phyloP scores from a whole-genome alignment of 1,140 invertebrate species.

The Zaprionus lachaisei region DNA sequence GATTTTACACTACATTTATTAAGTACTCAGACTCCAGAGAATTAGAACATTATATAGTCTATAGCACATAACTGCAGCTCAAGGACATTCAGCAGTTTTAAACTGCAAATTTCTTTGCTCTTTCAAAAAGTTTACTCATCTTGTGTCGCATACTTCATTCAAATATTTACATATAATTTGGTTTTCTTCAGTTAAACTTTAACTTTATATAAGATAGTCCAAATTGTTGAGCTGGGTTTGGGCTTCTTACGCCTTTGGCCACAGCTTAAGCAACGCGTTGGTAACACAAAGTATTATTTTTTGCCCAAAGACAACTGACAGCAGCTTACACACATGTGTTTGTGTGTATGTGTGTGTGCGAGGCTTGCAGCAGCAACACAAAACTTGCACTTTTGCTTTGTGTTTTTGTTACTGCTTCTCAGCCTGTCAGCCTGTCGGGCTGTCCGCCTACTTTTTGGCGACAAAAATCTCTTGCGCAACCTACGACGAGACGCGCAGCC shows the following conservation, averaged over 20 bases:
- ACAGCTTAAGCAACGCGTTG: neutral
- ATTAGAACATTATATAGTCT: no score
- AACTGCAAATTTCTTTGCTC: neutral
- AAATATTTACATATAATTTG: neutral
- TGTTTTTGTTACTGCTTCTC: constrained; percentile 34
- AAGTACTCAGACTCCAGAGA: no score
- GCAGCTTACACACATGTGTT: constrained; percentile 1
- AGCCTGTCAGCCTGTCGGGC: neutral
- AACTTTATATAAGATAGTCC: neutral
- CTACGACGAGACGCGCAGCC: constrained; percentile 19
- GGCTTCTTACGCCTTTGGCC: neutral
- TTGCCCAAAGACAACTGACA: constrained; percentile 9
- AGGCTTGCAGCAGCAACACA: constrained; percentile 52
- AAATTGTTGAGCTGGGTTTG: neutral
- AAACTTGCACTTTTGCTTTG: constrained; percentile 47
- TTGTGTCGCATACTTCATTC: neutral
- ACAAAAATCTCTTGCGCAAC: constrained; percentile 74
- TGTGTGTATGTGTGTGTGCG: constrained; percentile 18
- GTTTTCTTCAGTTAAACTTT: neutral
- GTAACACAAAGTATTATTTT: constrained; percentile 1
- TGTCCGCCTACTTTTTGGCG: constrained; percentile 55
- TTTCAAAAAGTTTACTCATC: neutral
- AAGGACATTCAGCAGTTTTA: no score
- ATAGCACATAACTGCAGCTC: no score
- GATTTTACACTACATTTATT: no score